Percentiles rank a stretch among this genome's conserved stretches.
These are phyloP conservation scores for Phrynocephalus forsythii DNA, from an alignment of 2,797 vertebrate species.

Conservation along the genomic window DNA sequence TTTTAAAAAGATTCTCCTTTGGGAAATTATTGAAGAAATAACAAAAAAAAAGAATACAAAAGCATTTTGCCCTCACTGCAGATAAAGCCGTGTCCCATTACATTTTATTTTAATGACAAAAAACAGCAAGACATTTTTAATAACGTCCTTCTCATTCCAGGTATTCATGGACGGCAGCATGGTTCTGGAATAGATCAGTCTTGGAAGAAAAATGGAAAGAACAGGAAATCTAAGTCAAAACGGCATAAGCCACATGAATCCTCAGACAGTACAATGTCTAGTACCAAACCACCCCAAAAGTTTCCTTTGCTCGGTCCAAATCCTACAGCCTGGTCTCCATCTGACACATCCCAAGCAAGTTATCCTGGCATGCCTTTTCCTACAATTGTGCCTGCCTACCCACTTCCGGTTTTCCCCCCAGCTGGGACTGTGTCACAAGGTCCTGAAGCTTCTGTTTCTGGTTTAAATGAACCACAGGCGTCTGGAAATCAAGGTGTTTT, in stretches of 20 bases:
- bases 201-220: slow-evolving; percentile 85
- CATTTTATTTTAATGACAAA: neutral
- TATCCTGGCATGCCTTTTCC: slow-evolving; percentile 85
- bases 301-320: slow-evolving; percentile 87
- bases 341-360: slow-evolving; percentile 87
- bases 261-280: slow-evolving; percentile 86
- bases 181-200: slow-evolving; percentile 75
- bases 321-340: slow-evolving; percentile 90
- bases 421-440: slow-evolving; percentile 70
- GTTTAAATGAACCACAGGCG: slow-evolving; percentile 77
- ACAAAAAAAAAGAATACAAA: neutral
- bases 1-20: neutral
- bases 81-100: neutral
- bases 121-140: neutral
- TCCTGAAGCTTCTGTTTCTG: slow-evolving; percentile 74
- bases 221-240: slow-evolving; percentile 88
- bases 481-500: slow-evolving; percentile 72
- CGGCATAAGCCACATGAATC: slow-evolving; percentile 88
- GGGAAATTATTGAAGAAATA: neutral
- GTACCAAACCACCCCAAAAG: slow-evolving; percentile 80
- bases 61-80: neutral
- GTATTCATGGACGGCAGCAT: slow-evolving; percentile 76
- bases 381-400: slow-evolving; percentile 84
- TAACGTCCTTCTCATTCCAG: slow-evolving; percentile 47
- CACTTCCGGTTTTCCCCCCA: slow-evolving; percentile 85